A percentile compares a stretch with the other conserved stretches of the same genome.
Evolutionary conservation across 2,888 invertebrate genomes (phyloP).

Genomic region (Brachypalpus laphriformis): DNA sequence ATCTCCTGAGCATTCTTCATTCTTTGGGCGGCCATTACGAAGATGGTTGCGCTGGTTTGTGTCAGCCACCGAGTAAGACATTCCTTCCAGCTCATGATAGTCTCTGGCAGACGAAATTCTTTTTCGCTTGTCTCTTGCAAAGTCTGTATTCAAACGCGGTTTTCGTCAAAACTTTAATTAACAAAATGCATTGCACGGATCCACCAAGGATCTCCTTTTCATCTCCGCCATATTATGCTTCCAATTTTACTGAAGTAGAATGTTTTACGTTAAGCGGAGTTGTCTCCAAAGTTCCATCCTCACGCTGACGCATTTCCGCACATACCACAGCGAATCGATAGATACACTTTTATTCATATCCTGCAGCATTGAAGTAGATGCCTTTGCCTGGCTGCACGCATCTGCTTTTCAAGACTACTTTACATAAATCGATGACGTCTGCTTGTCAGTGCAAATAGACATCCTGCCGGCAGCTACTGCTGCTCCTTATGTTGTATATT

Average conservation of each 20-base stretch:
- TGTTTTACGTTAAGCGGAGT: background rate
- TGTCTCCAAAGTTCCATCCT: background rate
- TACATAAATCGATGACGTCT: constrained; percentile 60
- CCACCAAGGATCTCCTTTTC: background rate
- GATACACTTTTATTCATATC: constrained; percentile 42
- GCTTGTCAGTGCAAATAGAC: constrained; percentile 28
- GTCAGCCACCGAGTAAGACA: no score
- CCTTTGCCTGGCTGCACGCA: constrained; percentile 1
- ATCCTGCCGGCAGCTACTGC: constrained; percentile 1
- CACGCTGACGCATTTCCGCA: background rate
- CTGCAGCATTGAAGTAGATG: background rate
- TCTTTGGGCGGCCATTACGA: no score
- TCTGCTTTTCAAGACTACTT: constrained; percentile 46
- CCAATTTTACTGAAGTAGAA: background rate
- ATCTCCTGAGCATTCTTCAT: no score
- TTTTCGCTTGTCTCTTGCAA: no score
- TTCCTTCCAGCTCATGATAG: no score
- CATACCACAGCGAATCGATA: constrained; percentile 3
- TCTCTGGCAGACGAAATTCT: no score
- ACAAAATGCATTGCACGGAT: background rate
- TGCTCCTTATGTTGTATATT: constrained; percentile 2
- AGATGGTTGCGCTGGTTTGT: no score
- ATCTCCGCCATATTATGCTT: background rate
- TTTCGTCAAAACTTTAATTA: background rate
- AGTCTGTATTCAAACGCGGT: no score